These are phyloP conservation scores for Macrosoma leucophasiata DNA, from an alignment of 2,888 invertebrate species.

Conservation along the genomic window DNA sequence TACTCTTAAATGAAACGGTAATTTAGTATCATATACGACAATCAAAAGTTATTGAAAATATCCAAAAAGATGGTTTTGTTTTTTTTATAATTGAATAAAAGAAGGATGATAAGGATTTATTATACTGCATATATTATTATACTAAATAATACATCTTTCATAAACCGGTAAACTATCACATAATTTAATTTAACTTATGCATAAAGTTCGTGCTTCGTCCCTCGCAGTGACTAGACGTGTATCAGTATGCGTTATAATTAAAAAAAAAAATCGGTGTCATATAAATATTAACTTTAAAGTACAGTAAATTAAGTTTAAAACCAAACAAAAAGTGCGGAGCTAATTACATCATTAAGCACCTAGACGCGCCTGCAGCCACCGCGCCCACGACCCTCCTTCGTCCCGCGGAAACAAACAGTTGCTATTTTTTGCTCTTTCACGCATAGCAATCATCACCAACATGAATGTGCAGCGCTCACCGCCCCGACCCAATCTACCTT, in stretches of 20 bases:
- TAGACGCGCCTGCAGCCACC: no score
- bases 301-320: neutral
- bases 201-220: no score
- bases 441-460: neutral
- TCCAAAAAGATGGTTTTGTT: neutral
- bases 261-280: neutral
- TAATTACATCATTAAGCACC: no score
- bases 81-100: neutral
- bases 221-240: neutral
- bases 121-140: no score
- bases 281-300: neutral
- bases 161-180: no score
- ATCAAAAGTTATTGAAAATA: neutral
- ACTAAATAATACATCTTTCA: no score
- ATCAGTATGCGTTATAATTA: neutral
- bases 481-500: neutral
- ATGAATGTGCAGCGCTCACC: neutral
- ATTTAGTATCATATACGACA: no score
- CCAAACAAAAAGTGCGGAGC: neutral
- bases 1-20: no score
- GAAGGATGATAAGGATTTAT: neutral
- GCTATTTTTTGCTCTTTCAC: neutral
- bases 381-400: no score
- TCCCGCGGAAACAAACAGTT: no score
- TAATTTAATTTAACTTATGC: no score